Conservation (phyloP, 2,797 vertebrate species). For the Presbytis comata region DNA sequence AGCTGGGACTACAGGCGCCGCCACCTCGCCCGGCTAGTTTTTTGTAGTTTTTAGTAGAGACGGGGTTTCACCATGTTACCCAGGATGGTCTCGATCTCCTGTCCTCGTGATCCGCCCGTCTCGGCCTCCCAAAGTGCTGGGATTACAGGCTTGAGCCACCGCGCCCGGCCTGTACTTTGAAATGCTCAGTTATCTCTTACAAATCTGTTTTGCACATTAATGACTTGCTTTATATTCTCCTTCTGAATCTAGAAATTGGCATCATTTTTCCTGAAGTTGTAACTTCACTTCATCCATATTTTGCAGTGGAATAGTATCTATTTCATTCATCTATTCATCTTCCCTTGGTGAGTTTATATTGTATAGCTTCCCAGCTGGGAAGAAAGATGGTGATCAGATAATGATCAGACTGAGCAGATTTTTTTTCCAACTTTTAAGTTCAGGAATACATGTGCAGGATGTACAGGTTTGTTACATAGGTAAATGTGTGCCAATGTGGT, state of each 20-base stretch:
- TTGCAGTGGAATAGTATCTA: neutral
- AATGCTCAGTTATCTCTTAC: neutral
- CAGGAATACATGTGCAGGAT: neutral
- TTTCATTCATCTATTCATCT: conserved; percentile 2
- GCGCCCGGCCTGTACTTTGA: too few species aligned
- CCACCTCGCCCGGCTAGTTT: too few species aligned
- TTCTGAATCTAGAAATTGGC: neutral
- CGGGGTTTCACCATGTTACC: too few species aligned
- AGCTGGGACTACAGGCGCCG: too few species aligned
- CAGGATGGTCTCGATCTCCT: too few species aligned
- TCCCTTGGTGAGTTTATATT: neutral
- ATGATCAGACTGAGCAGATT: neutral
- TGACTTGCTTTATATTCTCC: neutral
- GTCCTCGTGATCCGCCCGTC: too few species aligned
- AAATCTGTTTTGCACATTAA: neutral
- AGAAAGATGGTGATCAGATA: too few species aligned
- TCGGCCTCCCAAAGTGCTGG: too few species aligned
- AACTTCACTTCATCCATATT: neutral
- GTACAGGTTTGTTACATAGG: neutral
- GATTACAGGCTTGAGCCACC: too few species aligned
- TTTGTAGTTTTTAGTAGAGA: too few species aligned
- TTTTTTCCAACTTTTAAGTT: neutral
- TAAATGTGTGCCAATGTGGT: neutral
- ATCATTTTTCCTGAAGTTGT: neutral
- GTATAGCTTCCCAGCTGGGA: neutral